A percentile compares a stretch with the other conserved stretches of the same genome.
Conservation (phyloP, 53 echinoderm and acorn worm species). For the Mesocentrotus franciscanus region DNA sequence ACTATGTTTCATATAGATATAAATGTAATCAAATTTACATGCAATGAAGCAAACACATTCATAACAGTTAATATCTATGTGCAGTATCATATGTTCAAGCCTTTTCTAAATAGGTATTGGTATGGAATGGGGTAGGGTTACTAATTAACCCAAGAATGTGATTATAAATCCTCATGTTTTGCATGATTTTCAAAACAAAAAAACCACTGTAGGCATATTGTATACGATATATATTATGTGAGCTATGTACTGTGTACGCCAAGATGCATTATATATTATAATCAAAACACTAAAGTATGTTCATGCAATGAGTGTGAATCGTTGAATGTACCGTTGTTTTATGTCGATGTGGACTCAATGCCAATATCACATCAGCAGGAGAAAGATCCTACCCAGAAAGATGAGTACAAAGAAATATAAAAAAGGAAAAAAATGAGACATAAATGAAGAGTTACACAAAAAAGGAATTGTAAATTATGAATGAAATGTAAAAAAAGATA, state of each 20-base stretch:
- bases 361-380: slow-evolving; percentile 63
- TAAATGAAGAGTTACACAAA: background rate
- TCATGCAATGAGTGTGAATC: slow-evolving; percentile 44
- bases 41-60: background rate
- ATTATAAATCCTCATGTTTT: background rate
- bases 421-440: background rate
- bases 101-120: background rate
- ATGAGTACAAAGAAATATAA: background rate
- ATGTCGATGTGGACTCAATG: slow-evolving; percentile 65
- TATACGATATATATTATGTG: background rate
- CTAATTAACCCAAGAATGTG: background rate
- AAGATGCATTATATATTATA: background rate
- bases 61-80: background rate
- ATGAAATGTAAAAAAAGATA: background rate
- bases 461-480: slow-evolving; percentile 15
- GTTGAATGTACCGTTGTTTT: slow-evolving; percentile 59
- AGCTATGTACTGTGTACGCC: background rate
- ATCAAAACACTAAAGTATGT: background rate
- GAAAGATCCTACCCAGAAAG: slow-evolving; percentile 43
- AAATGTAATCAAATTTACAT: background rate
- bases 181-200: background rate
- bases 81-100: background rate
- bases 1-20: background rate
- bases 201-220: background rate
- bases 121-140: background rate